phyloP scores from a whole-genome alignment of 2,888 invertebrate genomes.

The Nemotelus pantherinus region DNA sequence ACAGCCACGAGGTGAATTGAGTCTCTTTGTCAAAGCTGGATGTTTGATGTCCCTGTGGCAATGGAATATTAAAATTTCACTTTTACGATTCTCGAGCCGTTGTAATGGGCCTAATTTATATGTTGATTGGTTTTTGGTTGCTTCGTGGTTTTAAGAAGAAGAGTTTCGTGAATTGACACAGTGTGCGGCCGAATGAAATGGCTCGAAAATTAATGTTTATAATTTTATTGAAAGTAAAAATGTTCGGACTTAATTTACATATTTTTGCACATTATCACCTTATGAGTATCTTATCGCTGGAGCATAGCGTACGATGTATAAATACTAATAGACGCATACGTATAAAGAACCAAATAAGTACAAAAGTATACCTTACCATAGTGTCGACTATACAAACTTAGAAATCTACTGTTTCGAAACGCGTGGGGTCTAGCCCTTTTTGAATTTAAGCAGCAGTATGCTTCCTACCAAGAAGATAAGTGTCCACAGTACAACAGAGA shows the following conservation, averaged over 20 bases:
- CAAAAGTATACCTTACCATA: slow-evolving; percentile 26
- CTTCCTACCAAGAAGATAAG: slow-evolving; percentile 77
- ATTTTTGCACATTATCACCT: slow-evolving; percentile 16
- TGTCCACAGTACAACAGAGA: slow-evolving; percentile 83
- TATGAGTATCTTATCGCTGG: neutral
- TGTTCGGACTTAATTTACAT: slow-evolving; percentile 1
- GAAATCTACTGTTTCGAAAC: neutral
- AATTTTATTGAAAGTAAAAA: too few species aligned
- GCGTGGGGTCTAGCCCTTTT: slow-evolving; percentile 73
- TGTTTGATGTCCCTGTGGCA: too few species aligned
- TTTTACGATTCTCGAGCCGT: too few species aligned
- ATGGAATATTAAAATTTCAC: too few species aligned
- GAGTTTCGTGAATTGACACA: too few species aligned
- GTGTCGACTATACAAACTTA: slow-evolving; percentile 18
- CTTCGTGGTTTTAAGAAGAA: too few species aligned
- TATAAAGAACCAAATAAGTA: slow-evolving; percentile 24
- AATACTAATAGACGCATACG: slow-evolving; percentile 22
- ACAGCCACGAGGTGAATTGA: too few species aligned
- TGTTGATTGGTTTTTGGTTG: too few species aligned
- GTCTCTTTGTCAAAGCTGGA: too few species aligned
- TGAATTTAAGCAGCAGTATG: slow-evolving; percentile 82
- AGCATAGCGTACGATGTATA: slow-evolving; percentile 9
- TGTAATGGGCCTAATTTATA: too few species aligned
- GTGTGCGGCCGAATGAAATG: too few species aligned
- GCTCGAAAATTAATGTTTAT: too few species aligned